These are phyloP conservation scores for Dermolepida albohirtum DNA, from an alignment of 2,888 invertebrate species.

Conservation along the genomic window DNA sequence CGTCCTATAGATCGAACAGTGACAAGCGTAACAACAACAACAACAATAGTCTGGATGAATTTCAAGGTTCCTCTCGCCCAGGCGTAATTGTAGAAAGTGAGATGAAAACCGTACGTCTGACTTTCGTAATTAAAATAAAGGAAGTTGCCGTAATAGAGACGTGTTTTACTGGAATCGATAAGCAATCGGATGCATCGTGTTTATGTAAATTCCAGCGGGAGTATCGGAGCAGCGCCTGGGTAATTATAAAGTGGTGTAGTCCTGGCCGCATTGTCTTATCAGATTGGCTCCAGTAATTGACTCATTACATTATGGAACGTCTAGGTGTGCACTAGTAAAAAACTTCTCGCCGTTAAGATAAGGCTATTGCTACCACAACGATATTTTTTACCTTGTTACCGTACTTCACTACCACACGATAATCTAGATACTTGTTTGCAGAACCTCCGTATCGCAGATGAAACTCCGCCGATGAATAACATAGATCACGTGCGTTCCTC, in stretches of 20 bases:
- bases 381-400: conserved; percentile 58
- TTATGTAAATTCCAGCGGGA: conserved; percentile 62
- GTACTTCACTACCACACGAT: conserved; percentile 52
- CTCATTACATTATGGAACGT: conserved; percentile 63
- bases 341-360: conserved; percentile 64
- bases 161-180: conserved; percentile 54
- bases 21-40: conserved; percentile 13
- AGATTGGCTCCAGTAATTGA: conserved; percentile 64
- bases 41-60: conserved; percentile 7
- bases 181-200: conserved; percentile 62
- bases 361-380: conserved; percentile 51
- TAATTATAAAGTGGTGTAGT: conserved; percentile 63
- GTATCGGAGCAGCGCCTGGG: conserved; percentile 56
- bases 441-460: conserved; percentile 51
- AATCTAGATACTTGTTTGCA: conserved; percentile 57
- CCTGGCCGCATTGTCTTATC: conserved; percentile 62
- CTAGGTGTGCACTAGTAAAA: conserved; percentile 64
- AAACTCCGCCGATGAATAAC: conserved; percentile 38
- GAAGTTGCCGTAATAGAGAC: conserved; percentile 46
- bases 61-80: conserved; percentile 18
- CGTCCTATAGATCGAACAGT: conserved; percentile 11
- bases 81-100: conserved; percentile 29
- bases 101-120: conserved; percentile 16
- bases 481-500: conserved; percentile 45
- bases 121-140: conserved; percentile 43